Evolutionary conservation across 2,888 invertebrate species (phyloP).

Genomic region (Cheilosia scutellata): DNA sequence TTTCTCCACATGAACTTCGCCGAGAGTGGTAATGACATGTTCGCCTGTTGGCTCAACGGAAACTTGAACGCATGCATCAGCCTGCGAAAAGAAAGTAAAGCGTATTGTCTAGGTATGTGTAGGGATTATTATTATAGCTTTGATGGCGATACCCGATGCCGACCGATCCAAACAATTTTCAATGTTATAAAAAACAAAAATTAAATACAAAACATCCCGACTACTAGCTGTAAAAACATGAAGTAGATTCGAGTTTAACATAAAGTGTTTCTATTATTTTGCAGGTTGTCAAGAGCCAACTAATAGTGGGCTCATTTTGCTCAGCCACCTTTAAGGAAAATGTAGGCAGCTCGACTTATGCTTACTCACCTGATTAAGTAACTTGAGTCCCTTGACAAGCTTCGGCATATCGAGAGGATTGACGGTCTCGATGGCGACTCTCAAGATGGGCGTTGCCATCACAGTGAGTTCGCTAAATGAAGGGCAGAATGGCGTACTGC

Average conservation of each 20-base stretch:
- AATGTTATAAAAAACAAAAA: too few relatives aligned
- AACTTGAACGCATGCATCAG: constrained; percentile 96
- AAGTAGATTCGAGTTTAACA: too few relatives aligned
- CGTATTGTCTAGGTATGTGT: too few relatives aligned
- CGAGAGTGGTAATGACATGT: constrained; percentile 96
- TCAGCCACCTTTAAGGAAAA: too few relatives aligned
- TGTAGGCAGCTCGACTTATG: not conserved
- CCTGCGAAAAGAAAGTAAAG: constrained; percentile 65
- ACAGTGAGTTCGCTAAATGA: constrained; percentile 93
- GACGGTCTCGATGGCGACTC: constrained; percentile 96
- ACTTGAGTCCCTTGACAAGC: constrained; percentile 90
- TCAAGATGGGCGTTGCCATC: constrained; percentile 93
- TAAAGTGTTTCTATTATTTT: too few relatives aligned
- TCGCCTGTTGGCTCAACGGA: constrained; percentile 97
- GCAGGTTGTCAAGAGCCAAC: too few relatives aligned
- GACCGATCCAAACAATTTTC: too few relatives aligned
- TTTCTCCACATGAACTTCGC: constrained; percentile 98
- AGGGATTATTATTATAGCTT: too few relatives aligned
- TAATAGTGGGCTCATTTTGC: too few relatives aligned
- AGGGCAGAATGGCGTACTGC: constrained; percentile 91
- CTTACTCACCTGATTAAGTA: constrained; percentile 92
- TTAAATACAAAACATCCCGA: too few relatives aligned
- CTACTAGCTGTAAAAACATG: too few relatives aligned
- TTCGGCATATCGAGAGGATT: constrained; percentile 91
- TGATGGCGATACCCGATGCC: too few relatives aligned